These are phyloP conservation scores for Subacronicta megacephala DNA, from an alignment of 2,888 invertebrate species.

Conservation along the genomic window DNA sequence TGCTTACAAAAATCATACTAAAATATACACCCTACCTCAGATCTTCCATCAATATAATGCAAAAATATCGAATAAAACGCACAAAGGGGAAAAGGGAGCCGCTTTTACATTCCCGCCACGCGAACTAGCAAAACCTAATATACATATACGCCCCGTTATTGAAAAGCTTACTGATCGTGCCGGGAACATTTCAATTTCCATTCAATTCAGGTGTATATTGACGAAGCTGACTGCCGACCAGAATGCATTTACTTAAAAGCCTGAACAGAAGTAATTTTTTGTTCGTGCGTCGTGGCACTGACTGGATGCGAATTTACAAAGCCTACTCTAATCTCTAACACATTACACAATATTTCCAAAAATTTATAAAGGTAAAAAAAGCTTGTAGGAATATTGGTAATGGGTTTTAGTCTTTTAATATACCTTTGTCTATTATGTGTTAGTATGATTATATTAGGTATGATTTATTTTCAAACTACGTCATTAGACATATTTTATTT, in stretches of 20 bases:
- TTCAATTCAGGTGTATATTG: conserved; percentile 64
- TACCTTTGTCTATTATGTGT: too few species aligned
- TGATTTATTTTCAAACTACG: too few species aligned
- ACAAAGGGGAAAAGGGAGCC: conserved; percentile 24
- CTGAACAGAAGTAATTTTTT: conserved; percentile 58
- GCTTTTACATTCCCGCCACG: conserved; percentile 32
- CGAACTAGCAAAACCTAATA: conserved; percentile 33
- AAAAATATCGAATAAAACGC: conserved; percentile 30
- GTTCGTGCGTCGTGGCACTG: conserved; percentile 15
- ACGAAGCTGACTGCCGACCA: conserved; percentile 53
- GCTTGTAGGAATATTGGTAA: too few species aligned
- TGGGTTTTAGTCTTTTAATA: too few species aligned
- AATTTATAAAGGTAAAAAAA: too few species aligned
- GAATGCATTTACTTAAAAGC: conserved; percentile 71
- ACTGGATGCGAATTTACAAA: background rate
- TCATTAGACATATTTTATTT: too few species aligned
- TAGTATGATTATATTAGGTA: too few species aligned
- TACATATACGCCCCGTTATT: conserved; percentile 44
- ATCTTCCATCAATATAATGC: conserved; percentile 31
- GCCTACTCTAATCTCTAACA: too few species aligned
- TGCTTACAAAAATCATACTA: conserved; percentile 1
- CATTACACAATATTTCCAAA: too few species aligned
- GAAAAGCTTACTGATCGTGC: conserved; percentile 52
- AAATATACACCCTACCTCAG: background rate
- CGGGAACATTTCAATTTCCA: conserved; percentile 58